Percentiles rank a stretch among this genome's conserved stretches.
These are phyloP conservation scores for Thaleichthys pacificus DNA, from an alignment of 2,797 vertebrate species.

Conservation along the genomic window DNA sequence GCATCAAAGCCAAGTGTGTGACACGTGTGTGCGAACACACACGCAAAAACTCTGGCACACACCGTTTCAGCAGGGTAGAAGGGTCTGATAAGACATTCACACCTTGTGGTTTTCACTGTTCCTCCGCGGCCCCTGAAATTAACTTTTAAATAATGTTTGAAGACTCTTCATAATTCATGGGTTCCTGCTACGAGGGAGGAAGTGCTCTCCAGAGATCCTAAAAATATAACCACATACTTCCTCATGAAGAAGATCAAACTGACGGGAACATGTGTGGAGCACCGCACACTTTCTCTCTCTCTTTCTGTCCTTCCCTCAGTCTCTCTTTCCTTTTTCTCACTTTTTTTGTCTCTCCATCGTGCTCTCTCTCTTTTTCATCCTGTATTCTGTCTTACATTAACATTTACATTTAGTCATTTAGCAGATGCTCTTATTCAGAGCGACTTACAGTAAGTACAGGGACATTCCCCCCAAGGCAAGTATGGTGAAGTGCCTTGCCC, in stretches of 20 bases:
- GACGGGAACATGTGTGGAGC: neutral
- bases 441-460: too few species aligned
- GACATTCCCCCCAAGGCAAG: too few species aligned
- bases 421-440: too few species aligned
- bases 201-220: constrained; percentile 28
- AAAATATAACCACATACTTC: constrained; percentile 19
- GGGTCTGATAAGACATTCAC: neutral
- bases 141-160: constrained; percentile 58
- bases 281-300: too few species aligned
- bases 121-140: constrained; percentile 5
- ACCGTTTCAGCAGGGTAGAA: neutral
- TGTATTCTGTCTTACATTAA: too few species aligned
- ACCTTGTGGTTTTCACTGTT: neutral
- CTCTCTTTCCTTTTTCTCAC: too few species aligned
- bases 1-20: neutral
- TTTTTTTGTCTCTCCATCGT: too few species aligned
- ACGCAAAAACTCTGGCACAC: neutral
- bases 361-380: too few species aligned
- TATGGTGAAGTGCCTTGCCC: too few species aligned
- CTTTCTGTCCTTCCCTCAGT: too few species aligned
- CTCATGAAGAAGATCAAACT: neutral
- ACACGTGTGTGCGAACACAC: neutral
- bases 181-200: constrained; percentile 40
- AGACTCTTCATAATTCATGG: constrained; percentile 49
- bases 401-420: too few species aligned